These are phyloP conservation scores for Pachycephus smyrnensis DNA, from an alignment of 2,888 invertebrate genomes.

Conservation along the genomic window DNA sequence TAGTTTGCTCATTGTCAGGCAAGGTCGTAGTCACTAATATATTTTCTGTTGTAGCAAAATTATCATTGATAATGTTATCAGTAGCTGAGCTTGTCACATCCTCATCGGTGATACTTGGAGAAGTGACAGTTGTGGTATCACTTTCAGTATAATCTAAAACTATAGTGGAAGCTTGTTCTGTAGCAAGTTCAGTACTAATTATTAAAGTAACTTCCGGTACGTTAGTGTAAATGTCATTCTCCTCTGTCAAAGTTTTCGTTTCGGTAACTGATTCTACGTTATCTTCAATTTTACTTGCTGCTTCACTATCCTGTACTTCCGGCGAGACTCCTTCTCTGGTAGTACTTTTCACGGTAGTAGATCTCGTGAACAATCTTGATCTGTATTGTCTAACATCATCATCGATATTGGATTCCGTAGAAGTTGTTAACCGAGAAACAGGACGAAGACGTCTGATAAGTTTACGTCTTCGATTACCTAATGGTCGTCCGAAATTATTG, in stretches of 20 bases:
- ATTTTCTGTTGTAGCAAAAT: background rate
- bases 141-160: background rate
- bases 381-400: background rate
- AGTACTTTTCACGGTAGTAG: background rate
- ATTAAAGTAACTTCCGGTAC: background rate
- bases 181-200: conserved; percentile 8
- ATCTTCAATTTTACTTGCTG: background rate
- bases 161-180: background rate
- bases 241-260: background rate
- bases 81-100: background rate
- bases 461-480: conserved; percentile 45
- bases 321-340: background rate
- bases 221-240: background rate
- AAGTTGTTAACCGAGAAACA: background rate
- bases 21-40: background rate
- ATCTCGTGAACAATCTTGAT: background rate
- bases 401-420: background rate
- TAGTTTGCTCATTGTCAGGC: background rate
- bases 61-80: background rate
- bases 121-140: background rate
- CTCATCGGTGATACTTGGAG: background rate
- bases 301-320: background rate
- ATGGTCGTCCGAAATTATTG: background rate
- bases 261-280: background rate
- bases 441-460: conserved; percentile 52